Conservation (phyloP, 2,888 invertebrate genomes). For the Tenthredo notha region DNA sequence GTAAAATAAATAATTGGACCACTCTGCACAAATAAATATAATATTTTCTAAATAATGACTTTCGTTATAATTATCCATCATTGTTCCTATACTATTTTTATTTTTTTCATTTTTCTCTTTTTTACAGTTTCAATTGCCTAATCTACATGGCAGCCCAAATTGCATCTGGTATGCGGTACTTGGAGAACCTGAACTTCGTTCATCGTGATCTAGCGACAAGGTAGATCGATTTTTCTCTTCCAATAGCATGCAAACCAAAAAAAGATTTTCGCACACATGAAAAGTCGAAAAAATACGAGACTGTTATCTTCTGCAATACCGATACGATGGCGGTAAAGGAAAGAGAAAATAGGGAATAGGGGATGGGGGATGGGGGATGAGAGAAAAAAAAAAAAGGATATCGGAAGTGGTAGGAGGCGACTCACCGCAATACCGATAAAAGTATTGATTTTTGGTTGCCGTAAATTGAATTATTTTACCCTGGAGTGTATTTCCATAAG, state of each 20-base stretch:
- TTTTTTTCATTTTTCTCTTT: constrained; percentile 52
- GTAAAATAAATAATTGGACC: constrained; percentile 37
- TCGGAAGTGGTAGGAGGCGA: neutral
- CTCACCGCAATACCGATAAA: constrained; percentile 44
- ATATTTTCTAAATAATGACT: neutral
- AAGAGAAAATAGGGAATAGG: neutral
- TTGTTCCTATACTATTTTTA: constrained; percentile 1
- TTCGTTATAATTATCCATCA: neutral
- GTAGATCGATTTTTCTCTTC: constrained; percentile 73
- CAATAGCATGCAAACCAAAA: neutral
- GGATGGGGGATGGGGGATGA: neutral
- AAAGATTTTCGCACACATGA: neutral
- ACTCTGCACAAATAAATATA: neutral
- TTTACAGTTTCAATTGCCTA: constrained; percentile 86
- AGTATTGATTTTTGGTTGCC: constrained; percentile 53
- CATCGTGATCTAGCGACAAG: constrained; percentile 93
- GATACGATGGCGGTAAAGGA: neutral
- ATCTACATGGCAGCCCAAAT: constrained; percentile 92
- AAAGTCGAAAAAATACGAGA: neutral
- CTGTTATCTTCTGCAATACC: neutral
- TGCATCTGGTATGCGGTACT: constrained; percentile 93
- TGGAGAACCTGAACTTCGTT: constrained; percentile 93
- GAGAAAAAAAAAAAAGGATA: neutral
- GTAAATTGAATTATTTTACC: constrained; percentile 66
- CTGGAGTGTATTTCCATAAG: constrained; percentile 71